Evolutionary conservation across 2,888 invertebrate species (phyloP).

Genomic region (Limnephilus auricula): DNA sequence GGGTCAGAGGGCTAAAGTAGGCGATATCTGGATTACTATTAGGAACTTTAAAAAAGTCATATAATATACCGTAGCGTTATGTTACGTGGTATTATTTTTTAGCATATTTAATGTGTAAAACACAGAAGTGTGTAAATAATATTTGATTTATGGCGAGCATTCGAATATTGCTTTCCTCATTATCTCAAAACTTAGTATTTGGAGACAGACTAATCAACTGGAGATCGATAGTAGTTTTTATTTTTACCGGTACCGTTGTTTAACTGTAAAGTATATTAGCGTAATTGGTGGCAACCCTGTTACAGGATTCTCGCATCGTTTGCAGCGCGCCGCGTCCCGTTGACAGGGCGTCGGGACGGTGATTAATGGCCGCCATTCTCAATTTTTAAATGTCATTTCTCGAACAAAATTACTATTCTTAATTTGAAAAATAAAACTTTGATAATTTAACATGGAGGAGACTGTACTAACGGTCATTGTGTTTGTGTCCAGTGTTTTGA

Average conservation of each 20-base stretch:
- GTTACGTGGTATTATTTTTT: too few relatives aligned
- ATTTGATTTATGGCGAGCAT: too few relatives aligned
- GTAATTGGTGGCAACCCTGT: not conserved
- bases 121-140: too few relatives aligned
- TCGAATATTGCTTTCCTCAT: too few relatives aligned
- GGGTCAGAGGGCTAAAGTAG: too few relatives aligned
- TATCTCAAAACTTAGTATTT: too few relatives aligned
- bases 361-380: slow-evolving; percentile 26
- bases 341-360: slow-evolving; percentile 21
- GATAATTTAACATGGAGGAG: not conserved
- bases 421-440: not conserved
- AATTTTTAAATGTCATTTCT: not conserved
- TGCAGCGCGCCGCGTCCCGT: not conserved
- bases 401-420: not conserved
- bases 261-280: not conserved
- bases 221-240: too few relatives aligned
- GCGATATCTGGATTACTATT: too few relatives aligned
- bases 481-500: not conserved
- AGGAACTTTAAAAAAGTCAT: too few relatives aligned
- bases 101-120: too few relatives aligned
- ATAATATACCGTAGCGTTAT: too few relatives aligned
- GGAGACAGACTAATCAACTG: too few relatives aligned
- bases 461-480: not conserved
- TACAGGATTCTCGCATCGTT: slow-evolving; percentile 18
- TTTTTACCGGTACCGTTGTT: not conserved